These are phyloP conservation scores for Opisthocomus hoazin DNA, from an alignment of 2,113 vertebrate species.

Conservation along the genomic window DNA sequence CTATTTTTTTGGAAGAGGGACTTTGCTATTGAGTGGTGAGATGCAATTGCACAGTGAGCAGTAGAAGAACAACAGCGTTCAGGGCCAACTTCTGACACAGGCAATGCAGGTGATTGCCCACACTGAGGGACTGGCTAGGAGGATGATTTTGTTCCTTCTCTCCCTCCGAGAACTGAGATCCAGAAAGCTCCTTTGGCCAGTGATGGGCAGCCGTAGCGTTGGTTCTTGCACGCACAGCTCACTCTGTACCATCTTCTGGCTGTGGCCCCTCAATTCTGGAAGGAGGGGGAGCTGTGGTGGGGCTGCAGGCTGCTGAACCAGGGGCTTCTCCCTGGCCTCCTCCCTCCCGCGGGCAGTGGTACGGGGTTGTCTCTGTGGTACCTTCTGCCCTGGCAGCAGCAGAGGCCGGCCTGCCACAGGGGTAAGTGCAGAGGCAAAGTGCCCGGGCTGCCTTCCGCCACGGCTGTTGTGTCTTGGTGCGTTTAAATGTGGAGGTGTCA, in stretches of 20 bases:
- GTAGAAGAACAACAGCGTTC: background rate
- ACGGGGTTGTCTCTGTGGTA: background rate
- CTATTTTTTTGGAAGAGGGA: background rate
- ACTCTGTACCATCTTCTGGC: background rate
- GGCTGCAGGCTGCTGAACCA: background rate
- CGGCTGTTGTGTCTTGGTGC: background rate
- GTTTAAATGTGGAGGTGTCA: background rate
- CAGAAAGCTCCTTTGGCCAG: background rate
- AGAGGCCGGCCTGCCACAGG: accelerated
- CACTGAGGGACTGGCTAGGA: background rate
- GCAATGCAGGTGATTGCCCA: background rate
- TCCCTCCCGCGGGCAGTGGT: background rate
- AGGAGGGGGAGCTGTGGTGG: background rate
- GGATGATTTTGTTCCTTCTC: background rate
- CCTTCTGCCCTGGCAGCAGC: background rate
- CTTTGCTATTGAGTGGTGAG: background rate
- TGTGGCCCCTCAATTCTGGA: background rate
- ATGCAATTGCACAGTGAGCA: background rate
- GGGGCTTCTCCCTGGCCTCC: background rate
- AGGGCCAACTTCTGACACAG: background rate
- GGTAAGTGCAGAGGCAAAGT: background rate
- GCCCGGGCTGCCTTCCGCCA: background rate
- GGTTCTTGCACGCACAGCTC: background rate
- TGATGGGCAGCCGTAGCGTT: too few relatives aligned
- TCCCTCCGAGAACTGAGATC: background rate